Evolutionary conservation across 1,140 invertebrate species (phyloP), one percentile per base, ranked within the genome.

Genomic region (Neodiprion virginianus): DNA sequence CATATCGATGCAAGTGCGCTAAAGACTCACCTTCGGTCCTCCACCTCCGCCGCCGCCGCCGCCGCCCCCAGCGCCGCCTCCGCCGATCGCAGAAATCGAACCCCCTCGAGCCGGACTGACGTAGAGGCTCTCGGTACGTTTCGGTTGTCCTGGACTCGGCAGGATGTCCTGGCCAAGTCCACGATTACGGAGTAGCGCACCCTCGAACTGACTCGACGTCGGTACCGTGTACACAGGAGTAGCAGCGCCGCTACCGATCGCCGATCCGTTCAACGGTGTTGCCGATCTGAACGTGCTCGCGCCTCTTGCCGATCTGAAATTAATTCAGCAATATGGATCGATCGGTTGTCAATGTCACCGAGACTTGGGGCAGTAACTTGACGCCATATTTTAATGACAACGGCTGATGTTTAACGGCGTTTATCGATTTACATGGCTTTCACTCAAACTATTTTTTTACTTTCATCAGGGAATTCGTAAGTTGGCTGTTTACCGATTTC

Each of bases 161-260:
- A 95, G 92, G 84, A 97, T 96, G 84, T 96, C 96, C 88, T 96
- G 96, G 67, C 94, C 95, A 69, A 96, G 90, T 74, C 90, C 93
- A 79, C 94, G 90, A 84, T 96, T 95, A 82, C 94, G 91, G 77
- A 96, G 81, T 72, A 95, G 90, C 23, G 94, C 92, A 69, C 95
- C 95, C 81, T 96, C 95, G 84, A 95, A 96, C 65, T 93, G 93
- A 71, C 79, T 84, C 65, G 86, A 84, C 61, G 85, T 88, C 48
- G 80, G 79, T 23, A 88, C 86, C 72, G 83, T 74, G 69, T 89
- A 87, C 50, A 85, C 88, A 9, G 91, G 91, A 4, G 90, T 90
- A 12, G 86, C 86, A 4, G 89, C 86, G 4, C 90, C 85, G 88
- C 90, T 88, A 85, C 91, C 81, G n/a, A 88, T 77, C 65, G 84